phyloP scores from a whole-genome alignment of 2,113 vertebrate species.

The Collichthys lucidus region DNA sequence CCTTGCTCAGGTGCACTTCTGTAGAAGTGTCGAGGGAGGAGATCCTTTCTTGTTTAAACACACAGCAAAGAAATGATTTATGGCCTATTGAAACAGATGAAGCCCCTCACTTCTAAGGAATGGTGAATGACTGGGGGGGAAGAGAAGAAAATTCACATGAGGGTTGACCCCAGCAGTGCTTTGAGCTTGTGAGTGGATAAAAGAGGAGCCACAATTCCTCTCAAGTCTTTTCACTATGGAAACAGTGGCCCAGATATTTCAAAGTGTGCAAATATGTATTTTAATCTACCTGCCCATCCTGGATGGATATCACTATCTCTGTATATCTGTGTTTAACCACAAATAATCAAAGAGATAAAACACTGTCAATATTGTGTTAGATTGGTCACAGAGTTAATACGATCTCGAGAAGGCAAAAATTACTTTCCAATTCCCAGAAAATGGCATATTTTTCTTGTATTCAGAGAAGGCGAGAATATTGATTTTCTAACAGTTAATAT shows the following conservation, averaged over 20 bases:
- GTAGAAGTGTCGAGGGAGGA: neutral
- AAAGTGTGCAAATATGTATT: neutral
- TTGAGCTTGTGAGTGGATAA: constrained; percentile 37
- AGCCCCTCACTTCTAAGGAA: constrained; percentile 13
- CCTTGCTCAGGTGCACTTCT: constrained; percentile 16
- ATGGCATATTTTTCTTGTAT: neutral
- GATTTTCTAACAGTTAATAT: neutral
- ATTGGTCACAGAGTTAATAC: neutral
- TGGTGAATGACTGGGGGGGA: constrained; percentile 7
- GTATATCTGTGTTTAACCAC: neutral
- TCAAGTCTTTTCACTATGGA: constrained; percentile 41
- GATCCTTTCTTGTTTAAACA: constrained; percentile 9
- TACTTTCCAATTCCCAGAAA: neutral
- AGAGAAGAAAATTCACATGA: constrained; percentile 29
- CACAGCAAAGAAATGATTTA: constrained; percentile 44
- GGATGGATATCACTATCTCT: neutral
- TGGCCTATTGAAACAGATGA: constrained; percentile 48
- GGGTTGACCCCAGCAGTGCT: constrained; percentile 31
- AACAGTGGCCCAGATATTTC: constrained; percentile 56
- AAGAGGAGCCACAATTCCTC: constrained; percentile 28
- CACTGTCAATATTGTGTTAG: neutral
- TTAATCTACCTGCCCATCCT: neutral
- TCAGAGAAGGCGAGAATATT: neutral
- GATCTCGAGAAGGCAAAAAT: neutral
- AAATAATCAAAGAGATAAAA: neutral